Percentiles rank a stretch among this genome's conserved stretches.
phyloP scores from a whole-genome alignment of 2,113 vertebrate genomes.

The Trogon melanurus region DNA sequence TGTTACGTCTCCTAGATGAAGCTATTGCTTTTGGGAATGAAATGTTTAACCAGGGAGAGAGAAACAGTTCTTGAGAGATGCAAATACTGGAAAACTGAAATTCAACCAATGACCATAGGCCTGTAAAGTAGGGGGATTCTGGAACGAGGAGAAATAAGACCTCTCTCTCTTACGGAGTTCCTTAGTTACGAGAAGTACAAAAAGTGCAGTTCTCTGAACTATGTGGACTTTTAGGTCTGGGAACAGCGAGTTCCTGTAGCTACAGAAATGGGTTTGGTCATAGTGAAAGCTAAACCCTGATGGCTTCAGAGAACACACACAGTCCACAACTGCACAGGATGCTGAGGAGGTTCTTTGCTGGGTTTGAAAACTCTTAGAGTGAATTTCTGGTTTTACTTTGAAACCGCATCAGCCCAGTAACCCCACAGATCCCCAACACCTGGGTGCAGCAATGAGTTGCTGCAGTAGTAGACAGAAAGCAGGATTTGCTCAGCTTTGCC shows the following conservation, averaged over 20 bases:
- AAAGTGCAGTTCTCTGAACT: neutral
- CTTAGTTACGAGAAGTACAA: neutral
- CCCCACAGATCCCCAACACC: neutral
- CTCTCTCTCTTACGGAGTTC: neutral
- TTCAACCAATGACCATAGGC: neutral
- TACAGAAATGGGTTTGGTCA: neutral
- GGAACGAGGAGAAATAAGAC: neutral
- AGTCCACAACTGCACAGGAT: neutral
- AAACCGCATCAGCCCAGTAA: neutral
- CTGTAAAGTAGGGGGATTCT: neutral
- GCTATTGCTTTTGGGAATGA: neutral
- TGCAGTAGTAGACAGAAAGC: neutral
- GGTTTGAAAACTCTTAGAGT: neutral
- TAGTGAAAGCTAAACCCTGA: neutral
- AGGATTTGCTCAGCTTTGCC: neutral
- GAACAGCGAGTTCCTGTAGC: neutral
- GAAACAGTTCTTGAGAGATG: neutral
- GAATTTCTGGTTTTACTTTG: neutral
- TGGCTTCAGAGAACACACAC: neutral
- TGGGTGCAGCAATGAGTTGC: neutral
- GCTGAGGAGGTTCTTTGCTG: neutral
- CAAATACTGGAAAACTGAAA: neutral
- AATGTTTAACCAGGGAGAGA: neutral
- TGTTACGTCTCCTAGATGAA: neutral
- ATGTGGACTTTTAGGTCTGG: neutral